phyloP scores from a whole-genome alignment of 2,113 vertebrate genomes.

The Gavialis gangeticus region DNA sequence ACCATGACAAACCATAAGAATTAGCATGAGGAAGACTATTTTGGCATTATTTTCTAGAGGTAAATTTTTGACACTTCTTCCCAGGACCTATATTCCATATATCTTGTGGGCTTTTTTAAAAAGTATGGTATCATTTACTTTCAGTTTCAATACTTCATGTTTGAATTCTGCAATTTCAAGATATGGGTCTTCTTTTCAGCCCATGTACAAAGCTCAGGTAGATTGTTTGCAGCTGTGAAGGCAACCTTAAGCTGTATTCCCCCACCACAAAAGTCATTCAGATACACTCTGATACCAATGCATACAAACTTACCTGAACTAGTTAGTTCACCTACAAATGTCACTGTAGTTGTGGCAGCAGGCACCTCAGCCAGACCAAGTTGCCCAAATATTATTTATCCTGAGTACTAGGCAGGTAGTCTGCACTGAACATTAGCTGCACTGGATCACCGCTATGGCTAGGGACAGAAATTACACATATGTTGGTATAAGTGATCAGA shows the following conservation, averaged over 20 bases:
- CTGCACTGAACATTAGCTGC: no score
- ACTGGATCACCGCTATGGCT: no score
- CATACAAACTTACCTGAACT: no score
- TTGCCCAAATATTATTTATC: no score
- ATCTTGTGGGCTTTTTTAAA: neutral
- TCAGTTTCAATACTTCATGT: neutral
- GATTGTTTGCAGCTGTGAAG: neutral
- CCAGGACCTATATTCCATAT: neutral
- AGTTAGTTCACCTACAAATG: no score
- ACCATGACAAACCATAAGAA: neutral
- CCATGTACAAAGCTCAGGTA: neutral
- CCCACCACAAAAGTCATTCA: neutral
- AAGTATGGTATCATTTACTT: neutral
- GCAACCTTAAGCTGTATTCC: neutral
- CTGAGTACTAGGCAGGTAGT: no score
- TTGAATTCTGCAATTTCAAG: neutral
- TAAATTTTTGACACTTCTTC: neutral
- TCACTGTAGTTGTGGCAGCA: no score
- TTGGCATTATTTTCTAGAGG: neutral
- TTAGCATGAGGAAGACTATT: neutral
- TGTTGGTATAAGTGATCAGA: no score
- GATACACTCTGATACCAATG: no score
- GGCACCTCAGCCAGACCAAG: no score
- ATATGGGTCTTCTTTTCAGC: neutral
- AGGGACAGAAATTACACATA: no score